Evolutionary conservation across 2,888 invertebrate species (phyloP), one percentile per base, ranked within the genome.

Genomic region (Caenorhabditis becei): DNA sequence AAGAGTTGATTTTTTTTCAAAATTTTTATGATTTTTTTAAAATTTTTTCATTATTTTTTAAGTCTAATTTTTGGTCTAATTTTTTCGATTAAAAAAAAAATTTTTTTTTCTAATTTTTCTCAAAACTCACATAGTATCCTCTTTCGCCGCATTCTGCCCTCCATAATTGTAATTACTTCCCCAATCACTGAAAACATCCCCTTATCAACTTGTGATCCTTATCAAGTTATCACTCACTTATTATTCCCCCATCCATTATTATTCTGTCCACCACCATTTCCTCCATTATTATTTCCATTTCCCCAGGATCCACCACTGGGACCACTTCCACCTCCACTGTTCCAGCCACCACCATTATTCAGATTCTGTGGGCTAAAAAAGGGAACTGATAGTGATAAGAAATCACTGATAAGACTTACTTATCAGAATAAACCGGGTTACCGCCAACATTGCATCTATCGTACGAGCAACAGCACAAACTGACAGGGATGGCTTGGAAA

Each of bases 401-500:
- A n/a, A n/a, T n/a, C n/a, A 41, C 41, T 41, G 10, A 41, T 2
- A 18, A 8, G n/a, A 59, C 82, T 20, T 4, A 82, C 82, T 82
- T 82, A 53, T 78, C 78, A 3, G 82, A 82, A 66, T 71, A 82
- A 18, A 82, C 82, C 0, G 83, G 85, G 28, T 85, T 85, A 28
- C 83, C 86, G 16, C 78, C 82, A 7, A 86, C 88, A 69, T 89
- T 89, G 71, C 89, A 89, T 28, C 88, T 62, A 65, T 88, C 88
- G 26, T 77, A 74, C 58, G 80, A 82, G 70, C 89, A 89, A 66
- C 89, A 89, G 58, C 89, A 89, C 61, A 89, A 74, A 51, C 83
- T 83, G 59, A 89, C 87, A 4, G 89, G 89, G n/a, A 89, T 81
- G 61, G 83, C 84, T 75, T 88, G 85, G 83, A 89, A 87, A 4